Conservation (phyloP, 2,797 vertebrate species). For the Acrossocheilus wenchowensis region DNA sequence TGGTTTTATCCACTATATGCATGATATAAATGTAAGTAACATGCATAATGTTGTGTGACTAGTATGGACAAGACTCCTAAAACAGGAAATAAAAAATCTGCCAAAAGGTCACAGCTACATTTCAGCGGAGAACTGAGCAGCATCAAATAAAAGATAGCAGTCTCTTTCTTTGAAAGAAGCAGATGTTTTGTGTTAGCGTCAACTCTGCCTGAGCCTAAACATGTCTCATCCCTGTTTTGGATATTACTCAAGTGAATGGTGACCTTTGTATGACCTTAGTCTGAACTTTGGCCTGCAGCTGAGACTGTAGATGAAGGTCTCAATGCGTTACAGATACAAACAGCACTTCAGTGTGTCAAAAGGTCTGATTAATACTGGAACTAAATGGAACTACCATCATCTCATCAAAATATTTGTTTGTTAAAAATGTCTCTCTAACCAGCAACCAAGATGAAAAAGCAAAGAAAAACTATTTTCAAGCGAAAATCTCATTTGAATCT, state of each 20-base stretch:
- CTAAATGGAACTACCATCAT: neutral
- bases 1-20: neutral
- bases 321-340: conserved; percentile 32
- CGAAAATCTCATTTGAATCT: conserved; percentile 1
- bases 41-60: neutral
- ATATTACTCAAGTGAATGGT: conserved; percentile 81
- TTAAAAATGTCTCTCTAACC: conserved; percentile 5
- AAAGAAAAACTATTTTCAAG: neutral
- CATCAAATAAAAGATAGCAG: conserved; percentile 56
- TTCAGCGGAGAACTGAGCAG: conserved; percentile 65
- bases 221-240: conserved; percentile 84
- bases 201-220: conserved; percentile 77
- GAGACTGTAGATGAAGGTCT: conserved; percentile 12
- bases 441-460: conserved; percentile 3
- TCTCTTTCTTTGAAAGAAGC: conserved; percentile 74
- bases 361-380: conserved; percentile 2
- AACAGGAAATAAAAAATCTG: conserved; percentile 51
- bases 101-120: conserved; percentile 66
- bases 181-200: conserved; percentile 93
- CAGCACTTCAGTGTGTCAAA: conserved; percentile 2
- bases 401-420: conserved; percentile 14
- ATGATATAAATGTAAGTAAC: neutral
- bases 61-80: neutral
- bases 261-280: conserved; percentile 84
- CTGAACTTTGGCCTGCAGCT: conserved; percentile 67